phyloP scores from a whole-genome alignment of 2,888 invertebrate species.

The Rotaria macrura region DNA sequence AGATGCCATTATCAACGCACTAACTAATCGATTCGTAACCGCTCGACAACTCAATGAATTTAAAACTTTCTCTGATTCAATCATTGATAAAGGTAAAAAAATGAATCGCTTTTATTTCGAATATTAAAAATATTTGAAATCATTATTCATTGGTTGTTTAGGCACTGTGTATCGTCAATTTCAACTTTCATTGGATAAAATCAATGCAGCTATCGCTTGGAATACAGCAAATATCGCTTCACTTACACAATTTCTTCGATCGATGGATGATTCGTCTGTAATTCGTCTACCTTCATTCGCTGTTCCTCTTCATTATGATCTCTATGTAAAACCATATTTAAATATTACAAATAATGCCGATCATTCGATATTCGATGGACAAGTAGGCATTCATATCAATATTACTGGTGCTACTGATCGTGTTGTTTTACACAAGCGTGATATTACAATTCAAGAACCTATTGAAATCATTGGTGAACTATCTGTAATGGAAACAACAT shows the following conservation, averaged over 20 bases:
- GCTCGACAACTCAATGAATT: background rate
- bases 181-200: background rate
- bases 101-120: background rate
- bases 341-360: background rate
- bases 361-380: constrained; percentile 10
- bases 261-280: background rate
- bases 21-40: background rate
- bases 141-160: background rate
- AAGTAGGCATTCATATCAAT: background rate
- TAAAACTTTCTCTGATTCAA: background rate
- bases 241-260: background rate
- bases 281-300: background rate
- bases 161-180: background rate
- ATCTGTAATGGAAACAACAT: background rate
- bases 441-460: background rate
- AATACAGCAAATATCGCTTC: background rate
- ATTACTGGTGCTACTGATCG: background rate
- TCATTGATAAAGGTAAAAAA: constrained; percentile 11
- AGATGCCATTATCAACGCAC: background rate
- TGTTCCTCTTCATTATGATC: background rate
- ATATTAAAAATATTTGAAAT: too few relatives aligned
- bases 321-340: background rate
- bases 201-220: background rate
- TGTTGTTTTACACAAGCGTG: background rate
- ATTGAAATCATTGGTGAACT: background rate